Evolutionary conservation across 1,140 invertebrate genomes (phyloP).

Genomic region (Pseudomyrmex gracilis): DNA sequence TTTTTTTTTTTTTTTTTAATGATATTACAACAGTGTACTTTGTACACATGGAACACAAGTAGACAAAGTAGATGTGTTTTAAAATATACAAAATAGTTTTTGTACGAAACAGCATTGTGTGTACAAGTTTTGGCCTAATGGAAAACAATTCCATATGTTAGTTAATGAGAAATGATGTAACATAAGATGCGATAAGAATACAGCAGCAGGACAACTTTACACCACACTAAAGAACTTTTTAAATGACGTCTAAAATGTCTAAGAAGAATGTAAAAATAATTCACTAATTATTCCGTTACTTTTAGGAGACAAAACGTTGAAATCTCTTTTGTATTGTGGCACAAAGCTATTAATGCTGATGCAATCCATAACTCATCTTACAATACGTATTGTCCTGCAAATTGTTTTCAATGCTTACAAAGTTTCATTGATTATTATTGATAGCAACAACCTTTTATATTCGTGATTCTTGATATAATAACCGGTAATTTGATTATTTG

Average conservation of each 20-base stretch:
- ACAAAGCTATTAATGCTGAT: slow-evolving; percentile 14
- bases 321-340: background rate
- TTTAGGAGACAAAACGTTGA: background rate
- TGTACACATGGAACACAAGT: slow-evolving; percentile 19
- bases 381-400: slow-evolving; percentile 55
- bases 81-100: slow-evolving; percentile 27
- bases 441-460: slow-evolving; percentile 30
- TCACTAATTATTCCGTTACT: background rate
- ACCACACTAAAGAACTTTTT: background rate
- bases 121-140: slow-evolving; percentile 33
- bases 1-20: slow-evolving; percentile 25
- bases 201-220: slow-evolving; percentile 13
- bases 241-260: background rate
- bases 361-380: slow-evolving; percentile 30
- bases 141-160: slow-evolving; percentile 53
- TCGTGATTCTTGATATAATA: slow-evolving; percentile 71
- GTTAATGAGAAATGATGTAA: slow-evolving; percentile 31
- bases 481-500: slow-evolving; percentile 74
- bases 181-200: slow-evolving; percentile 37
- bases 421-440: slow-evolving; percentile 54
- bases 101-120: slow-evolving; percentile 1
- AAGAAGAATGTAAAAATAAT: slow-evolving; percentile 12
- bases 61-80: slow-evolving; percentile 10
- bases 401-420: slow-evolving; percentile 32
- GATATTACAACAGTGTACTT: slow-evolving; percentile 34